Percentiles rank a stretch among this genome's conserved stretches.
These are phyloP conservation scores for Hoplias malabaricus DNA, from an alignment of 2,113 vertebrate genomes.

Conservation along the genomic window DNA sequence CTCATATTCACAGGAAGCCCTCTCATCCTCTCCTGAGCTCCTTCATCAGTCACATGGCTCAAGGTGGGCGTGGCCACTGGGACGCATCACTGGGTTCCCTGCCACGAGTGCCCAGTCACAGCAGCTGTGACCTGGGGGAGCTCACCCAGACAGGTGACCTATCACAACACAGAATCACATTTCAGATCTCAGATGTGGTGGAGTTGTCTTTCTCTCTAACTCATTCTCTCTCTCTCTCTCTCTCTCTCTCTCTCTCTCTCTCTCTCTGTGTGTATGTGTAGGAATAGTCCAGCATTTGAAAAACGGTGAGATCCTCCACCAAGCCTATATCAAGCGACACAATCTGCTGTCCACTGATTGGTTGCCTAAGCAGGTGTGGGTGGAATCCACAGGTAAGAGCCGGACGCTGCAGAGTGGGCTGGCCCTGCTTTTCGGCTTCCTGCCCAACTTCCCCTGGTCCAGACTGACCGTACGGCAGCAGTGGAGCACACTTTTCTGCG, in stretches of 20 bases:
- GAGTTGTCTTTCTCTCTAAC: not conserved
- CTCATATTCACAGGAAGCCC: slow-evolving; percentile 76
- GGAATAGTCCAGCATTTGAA: slow-evolving; percentile 91
- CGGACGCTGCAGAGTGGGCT: slow-evolving; percentile 91
- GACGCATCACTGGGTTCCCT: slow-evolving; percentile 83
- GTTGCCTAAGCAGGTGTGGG: slow-evolving; percentile 82
- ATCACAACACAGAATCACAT: not conserved
- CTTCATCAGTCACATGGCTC: slow-evolving; percentile 87
- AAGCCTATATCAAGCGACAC: slow-evolving; percentile 85
- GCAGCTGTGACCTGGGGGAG: slow-evolving; percentile 90
- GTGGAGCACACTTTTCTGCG: slow-evolving; percentile 92
- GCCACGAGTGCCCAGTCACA: slow-evolving; percentile 88
- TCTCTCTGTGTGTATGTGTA: no score
- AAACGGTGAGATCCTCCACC: slow-evolving; percentile 85
- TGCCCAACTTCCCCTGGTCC: slow-evolving; percentile 89
- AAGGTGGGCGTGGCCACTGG: slow-evolving; percentile 79
- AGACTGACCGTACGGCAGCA: slow-evolving; percentile 85
- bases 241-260: slow-evolving; percentile 9
- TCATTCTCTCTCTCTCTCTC: not conserved
- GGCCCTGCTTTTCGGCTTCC: slow-evolving; percentile 86
- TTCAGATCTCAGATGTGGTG: no score
- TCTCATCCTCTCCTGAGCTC: slow-evolving; percentile 85
- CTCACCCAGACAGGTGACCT: slow-evolving; percentile 91
- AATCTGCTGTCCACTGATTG: slow-evolving; percentile 78
- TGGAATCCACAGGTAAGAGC: slow-evolving; percentile 93